Evolutionary conservation across 2,888 invertebrate species (phyloP), one percentile per base, ranked within the genome.

Genomic region (Papilio gigon): DNA sequence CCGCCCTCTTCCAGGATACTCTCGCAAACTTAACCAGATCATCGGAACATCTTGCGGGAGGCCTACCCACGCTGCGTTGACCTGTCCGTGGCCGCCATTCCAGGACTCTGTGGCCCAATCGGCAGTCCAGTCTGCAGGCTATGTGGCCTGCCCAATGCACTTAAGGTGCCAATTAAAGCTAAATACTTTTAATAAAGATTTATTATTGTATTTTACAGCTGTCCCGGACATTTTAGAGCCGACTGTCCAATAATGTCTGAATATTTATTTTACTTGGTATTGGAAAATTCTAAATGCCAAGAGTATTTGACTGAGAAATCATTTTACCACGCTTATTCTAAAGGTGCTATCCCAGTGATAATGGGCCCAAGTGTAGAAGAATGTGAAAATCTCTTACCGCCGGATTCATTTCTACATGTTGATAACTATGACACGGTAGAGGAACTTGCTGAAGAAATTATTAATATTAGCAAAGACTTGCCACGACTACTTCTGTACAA

Each of bases 271-370:
- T 95, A 95, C 76, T 81, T 96, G 50, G 93, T 95, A 0, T 93
- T 95, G 72, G 96, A 96, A 82, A 95, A 95, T 78, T 93, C 94
- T 0, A 93, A 93, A 74, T 96, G 96, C 77, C 87, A 88, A 6
- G 94, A 95, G 78, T 96, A 96, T 75, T 82, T 95, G 58, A 95
- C 95, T 0, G 95, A 96, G 78, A 96, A 96, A 80, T 79, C 93
- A 0, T 95, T 94, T 84, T 94, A 94, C 90, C 93, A 95, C 74
- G 94, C 94, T 0, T 95, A 93, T 74, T 77, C 84, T 1, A 95
- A 94, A 80, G 92, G 93, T 17, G 89, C 94, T 0, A 93, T 95
- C 35, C 95, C 95, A 0, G 84, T 95, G 3, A 93, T 95, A 47
- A 93, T 95, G 92, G 95, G 95, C 0, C 89, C 94, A 2, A 79